Percentiles rank a stretch among this genome's conserved stretches.
Conservation (phyloP, 1,140 invertebrate genomes). For the Penaeus indicus region DNA sequence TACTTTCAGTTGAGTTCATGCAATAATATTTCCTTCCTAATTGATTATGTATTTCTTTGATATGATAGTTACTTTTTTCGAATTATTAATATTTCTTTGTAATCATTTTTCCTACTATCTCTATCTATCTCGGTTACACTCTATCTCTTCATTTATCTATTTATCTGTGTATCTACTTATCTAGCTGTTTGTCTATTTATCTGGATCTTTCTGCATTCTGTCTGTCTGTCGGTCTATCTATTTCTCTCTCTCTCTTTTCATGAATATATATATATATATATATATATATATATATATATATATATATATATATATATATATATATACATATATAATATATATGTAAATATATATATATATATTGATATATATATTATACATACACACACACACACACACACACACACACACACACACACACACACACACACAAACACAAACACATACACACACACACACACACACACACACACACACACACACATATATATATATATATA, state of each 20-base stretch:
- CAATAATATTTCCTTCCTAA: too few species aligned
- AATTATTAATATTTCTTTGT: too few species aligned
- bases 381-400: background rate
- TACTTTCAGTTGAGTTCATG: too few species aligned
- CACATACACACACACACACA: background rate
- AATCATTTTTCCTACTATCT: too few species aligned
- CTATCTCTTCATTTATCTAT: too few species aligned
- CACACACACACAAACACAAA: background rate
- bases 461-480: background rate
- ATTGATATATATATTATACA: background rate
- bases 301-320: constrained; percentile 30
- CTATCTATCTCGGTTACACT: too few species aligned
- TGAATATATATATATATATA: background rate
- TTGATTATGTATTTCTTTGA: too few species aligned
- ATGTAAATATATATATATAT: background rate
- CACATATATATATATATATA: too few species aligned
- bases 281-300: constrained; percentile 19
- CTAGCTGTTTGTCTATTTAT: too few species aligned
- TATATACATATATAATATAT: background rate
- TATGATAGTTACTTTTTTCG: too few species aligned
- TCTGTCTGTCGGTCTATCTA: background rate
- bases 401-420: background rate
- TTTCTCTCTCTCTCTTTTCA: background rate
- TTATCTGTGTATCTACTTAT: too few species aligned
- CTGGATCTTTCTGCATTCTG: too few species aligned